These are phyloP conservation scores for Glareola pratincola DNA, from an alignment of 2,113 vertebrate species.

Conservation along the genomic window DNA sequence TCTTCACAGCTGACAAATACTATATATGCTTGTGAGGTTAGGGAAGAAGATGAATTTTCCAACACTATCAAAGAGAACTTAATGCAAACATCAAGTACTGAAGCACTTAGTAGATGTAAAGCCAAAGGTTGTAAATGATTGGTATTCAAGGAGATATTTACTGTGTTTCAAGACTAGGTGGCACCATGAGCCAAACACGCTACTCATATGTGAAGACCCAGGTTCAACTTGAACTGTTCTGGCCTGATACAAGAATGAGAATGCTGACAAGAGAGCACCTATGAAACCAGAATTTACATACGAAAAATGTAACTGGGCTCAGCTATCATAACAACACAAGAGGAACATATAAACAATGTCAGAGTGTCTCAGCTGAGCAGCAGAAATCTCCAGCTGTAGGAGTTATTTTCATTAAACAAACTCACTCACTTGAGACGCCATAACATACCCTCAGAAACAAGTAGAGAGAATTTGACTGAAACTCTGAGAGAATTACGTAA, in stretches of 20 bases:
- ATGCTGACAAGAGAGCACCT: background rate
- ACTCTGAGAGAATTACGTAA: background rate
- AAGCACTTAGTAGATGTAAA: background rate
- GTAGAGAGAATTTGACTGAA: background rate
- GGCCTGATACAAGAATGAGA: background rate
- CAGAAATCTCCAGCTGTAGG: background rate
- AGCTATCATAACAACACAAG: background rate
- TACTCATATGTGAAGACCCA: background rate
- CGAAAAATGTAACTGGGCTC: background rate
- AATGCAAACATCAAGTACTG: background rate
- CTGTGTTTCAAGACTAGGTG: background rate
- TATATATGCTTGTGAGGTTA: background rate
- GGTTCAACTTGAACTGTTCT: background rate
- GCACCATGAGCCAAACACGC: background rate
- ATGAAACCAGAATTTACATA: background rate
- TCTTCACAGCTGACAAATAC: background rate
- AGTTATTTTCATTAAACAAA: conserved; percentile 16
- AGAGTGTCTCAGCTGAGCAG: background rate
- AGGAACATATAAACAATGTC: background rate
- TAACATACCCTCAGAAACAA: background rate
- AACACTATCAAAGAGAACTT: background rate
- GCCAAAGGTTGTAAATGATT: background rate
- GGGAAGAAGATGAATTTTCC: background rate
- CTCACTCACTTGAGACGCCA: background rate
- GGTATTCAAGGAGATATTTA: background rate